Evolutionary conservation across 2,888 invertebrate species (phyloP), one percentile per base, ranked within the genome.

Genomic region (Leucophenga montana): DNA sequence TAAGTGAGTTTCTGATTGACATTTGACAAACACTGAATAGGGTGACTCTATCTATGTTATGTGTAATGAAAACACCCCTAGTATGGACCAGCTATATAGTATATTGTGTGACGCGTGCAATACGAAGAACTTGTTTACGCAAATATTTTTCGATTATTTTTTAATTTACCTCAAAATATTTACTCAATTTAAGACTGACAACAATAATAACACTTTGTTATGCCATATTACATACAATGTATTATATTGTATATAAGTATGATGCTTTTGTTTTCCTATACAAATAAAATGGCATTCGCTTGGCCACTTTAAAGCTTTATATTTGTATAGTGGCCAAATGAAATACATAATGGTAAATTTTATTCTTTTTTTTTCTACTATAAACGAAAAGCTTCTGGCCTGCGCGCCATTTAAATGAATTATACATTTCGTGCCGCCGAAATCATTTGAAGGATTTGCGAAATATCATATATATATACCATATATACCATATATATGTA

Each of bases 361-460:
- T 50, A 11, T 50, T 50, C 13, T 50, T 50, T 50, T 50, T n/a
- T 50, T 5, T 50, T 50, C 50, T n/a, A 16, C 13, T 5, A 1
- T 1, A 13, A 50, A 16, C 4, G 50, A 6, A 50, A 39, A 39
- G 39, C 56, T 22, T 56, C 22, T 56, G 56, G 61, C 44, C 39
- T 39, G 39, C 61, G 62, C 20, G 27, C 46, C 62, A 64, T 64
- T 64, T 64, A 46, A 64, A 64, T 78, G 80, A 78, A 77, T 79
- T 78, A 85, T 81, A 80, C 81, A 80, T 78, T 85, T 82, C 87
- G 88, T 88, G 87, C 81, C 86, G 80, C 70, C 81, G 88, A 87
- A 88, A 86, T 86, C 82, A 88, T 86, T 87, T 75, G 80, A 79
- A 80, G 87, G 87, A 88, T 88, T 87, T 88, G 83, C 82, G 72